phyloP scores from a whole-genome alignment of 2,797 vertebrate species.

The Nothura maculosa region DNA sequence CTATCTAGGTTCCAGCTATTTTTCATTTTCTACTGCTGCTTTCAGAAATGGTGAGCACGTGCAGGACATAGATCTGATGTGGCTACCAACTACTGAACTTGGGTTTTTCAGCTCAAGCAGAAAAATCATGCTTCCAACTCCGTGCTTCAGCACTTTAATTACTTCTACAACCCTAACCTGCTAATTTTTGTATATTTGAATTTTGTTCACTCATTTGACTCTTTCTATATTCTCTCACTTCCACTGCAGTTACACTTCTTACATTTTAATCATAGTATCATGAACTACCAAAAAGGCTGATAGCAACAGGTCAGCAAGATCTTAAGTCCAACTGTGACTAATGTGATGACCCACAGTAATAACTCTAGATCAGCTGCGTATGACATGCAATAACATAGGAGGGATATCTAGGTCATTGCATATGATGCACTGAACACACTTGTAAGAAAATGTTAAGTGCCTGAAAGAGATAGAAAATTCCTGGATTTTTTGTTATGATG shows the following conservation, averaged over 20 bases:
- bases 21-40: not conserved
- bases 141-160: not conserved
- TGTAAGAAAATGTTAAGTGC: not conserved
- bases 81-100: not conserved
- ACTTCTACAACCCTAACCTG: not conserved
- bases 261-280: not conserved
- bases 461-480: not conserved
- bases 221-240: not conserved
- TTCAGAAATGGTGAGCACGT: not conserved
- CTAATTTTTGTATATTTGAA: not conserved
- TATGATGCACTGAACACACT: not conserved
- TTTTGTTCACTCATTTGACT: not conserved
- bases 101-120: not conserved
- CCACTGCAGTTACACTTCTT: not conserved
- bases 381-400: no score
- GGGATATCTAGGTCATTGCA: no score
- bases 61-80: fast-evolving
- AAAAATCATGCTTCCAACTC: not conserved
- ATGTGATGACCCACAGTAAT: no score
- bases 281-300: no score
- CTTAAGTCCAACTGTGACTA: no score
- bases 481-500: not conserved
- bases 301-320: no score
- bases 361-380: no score
- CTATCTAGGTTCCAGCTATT: not conserved